Conservation (phyloP, 2,888 invertebrate species). For the Limnephilus marmoratus region DNA sequence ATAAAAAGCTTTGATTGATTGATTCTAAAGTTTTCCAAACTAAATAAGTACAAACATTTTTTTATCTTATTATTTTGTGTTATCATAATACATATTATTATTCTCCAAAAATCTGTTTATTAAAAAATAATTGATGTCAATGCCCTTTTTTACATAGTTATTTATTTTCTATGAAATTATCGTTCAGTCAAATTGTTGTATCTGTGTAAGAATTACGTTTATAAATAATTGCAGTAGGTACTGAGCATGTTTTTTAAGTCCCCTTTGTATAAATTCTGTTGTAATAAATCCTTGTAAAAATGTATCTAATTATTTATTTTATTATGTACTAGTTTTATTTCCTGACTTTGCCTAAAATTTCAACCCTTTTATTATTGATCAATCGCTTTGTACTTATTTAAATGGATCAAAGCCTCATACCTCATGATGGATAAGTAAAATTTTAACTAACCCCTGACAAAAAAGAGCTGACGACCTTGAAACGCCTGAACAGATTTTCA, state of each 20-base stretch:
- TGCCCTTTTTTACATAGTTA: background rate
- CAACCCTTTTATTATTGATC: background rate
- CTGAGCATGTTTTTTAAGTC: constrained; percentile 27
- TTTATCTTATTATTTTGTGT: background rate
- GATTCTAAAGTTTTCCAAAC: too few relatives aligned
- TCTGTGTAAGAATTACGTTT: background rate
- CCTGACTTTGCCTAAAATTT: background rate
- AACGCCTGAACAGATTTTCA: too few relatives aligned
- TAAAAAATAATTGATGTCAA: background rate
- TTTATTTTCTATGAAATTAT: background rate
- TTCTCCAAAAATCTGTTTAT: background rate
- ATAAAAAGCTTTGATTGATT: too few relatives aligned
- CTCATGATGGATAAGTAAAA: too few relatives aligned
- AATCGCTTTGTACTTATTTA: background rate
- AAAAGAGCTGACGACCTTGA: too few relatives aligned
- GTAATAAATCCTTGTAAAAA: constrained; percentile 50
- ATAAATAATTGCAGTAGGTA: constrained; percentile 16
- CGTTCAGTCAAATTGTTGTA: too few relatives aligned
- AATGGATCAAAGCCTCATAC: too few relatives aligned
- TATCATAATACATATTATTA: background rate
- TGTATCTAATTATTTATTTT: constrained; percentile 6
- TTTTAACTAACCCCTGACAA: too few relatives aligned
- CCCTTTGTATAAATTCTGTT: constrained; percentile 27
- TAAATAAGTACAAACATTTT: background rate
- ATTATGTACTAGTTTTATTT: background rate